Evolutionary conservation across 2,888 invertebrate genomes (phyloP).

Genomic region (Acrobasis consociella): DNA sequence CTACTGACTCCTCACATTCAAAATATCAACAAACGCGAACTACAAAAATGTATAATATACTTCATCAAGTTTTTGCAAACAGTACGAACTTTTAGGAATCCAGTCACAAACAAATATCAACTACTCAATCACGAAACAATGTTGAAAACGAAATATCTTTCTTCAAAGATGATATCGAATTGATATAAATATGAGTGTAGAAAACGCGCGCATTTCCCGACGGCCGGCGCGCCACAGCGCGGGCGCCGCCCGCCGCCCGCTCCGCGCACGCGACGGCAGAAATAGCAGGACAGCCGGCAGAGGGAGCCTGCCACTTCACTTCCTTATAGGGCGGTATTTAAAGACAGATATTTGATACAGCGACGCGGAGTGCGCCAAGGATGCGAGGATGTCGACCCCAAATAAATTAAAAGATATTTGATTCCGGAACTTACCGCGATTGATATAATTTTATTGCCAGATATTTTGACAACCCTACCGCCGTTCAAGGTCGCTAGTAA

Average conservation of each 20-base stretch:
- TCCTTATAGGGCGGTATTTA: constrained; percentile 19
- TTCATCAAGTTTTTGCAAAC: not conserved
- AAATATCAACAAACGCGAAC: not conserved
- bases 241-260: too few species aligned
- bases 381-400: not conserved
- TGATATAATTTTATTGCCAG: too few species aligned
- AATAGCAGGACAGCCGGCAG: constrained; percentile 13
- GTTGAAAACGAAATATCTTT: not conserved
- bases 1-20: not conserved
- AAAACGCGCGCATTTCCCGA: constrained; percentile 11
- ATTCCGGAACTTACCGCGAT: not conserved
- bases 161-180: not conserved
- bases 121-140: too few species aligned
- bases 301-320: constrained; percentile 11
- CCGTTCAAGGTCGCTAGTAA: too few species aligned
- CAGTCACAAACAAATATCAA: not conserved
- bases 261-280: too few species aligned
- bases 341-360: constrained; percentile 14
- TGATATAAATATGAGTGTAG: not conserved
- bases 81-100: not conserved
- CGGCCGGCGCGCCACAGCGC: constrained; percentile 3
- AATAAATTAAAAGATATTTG: not conserved
- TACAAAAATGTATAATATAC: not conserved
- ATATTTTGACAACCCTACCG: too few species aligned
- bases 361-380: not conserved